Evolutionary conservation across 2,797 vertebrate species (phyloP).

Genomic region (Limnodromus scolopaceus): DNA sequence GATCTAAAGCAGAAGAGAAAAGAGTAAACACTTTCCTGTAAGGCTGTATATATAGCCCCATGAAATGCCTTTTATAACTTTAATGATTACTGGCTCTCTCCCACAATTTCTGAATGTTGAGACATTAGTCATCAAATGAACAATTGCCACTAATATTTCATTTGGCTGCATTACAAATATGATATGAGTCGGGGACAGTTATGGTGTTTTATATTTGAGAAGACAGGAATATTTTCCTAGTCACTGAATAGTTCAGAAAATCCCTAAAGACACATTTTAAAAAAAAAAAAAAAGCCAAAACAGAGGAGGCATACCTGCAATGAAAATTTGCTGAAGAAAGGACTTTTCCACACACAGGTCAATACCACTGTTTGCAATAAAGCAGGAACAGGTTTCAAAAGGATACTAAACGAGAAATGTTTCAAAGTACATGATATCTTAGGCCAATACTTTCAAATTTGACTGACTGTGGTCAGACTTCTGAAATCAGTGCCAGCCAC

Average conservation of each 20-base stretch:
- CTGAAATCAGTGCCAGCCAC: not conserved
- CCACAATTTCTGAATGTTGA: not conserved
- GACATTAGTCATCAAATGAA: not conserved
- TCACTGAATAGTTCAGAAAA: not conserved
- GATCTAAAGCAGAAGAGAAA: not conserved
- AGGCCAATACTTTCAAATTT: not conserved
- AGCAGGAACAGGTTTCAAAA: not conserved
- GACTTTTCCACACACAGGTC: not conserved
- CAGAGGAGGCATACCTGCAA: not conserved
- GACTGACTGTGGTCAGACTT: not conserved
- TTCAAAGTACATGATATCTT: not conserved
- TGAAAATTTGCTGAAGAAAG: not conserved
- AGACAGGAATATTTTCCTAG: not conserved
- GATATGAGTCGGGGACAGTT: not conserved
- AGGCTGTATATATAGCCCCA: not conserved
- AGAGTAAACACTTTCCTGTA: not conserved
- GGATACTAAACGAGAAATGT: not conserved
- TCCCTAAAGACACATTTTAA: not conserved
- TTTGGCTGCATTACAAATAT: not conserved
- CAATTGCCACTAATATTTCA: not conserved
- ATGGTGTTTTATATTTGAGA: not conserved
- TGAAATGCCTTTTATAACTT: not conserved
- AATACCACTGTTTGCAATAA: not conserved
- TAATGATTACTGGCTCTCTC: not conserved
- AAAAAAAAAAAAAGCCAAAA: accelerated